These are phyloP conservation scores for Mustelus asterias DNA, from an alignment of 2,113 vertebrate species.

Conservation along the genomic window DNA sequence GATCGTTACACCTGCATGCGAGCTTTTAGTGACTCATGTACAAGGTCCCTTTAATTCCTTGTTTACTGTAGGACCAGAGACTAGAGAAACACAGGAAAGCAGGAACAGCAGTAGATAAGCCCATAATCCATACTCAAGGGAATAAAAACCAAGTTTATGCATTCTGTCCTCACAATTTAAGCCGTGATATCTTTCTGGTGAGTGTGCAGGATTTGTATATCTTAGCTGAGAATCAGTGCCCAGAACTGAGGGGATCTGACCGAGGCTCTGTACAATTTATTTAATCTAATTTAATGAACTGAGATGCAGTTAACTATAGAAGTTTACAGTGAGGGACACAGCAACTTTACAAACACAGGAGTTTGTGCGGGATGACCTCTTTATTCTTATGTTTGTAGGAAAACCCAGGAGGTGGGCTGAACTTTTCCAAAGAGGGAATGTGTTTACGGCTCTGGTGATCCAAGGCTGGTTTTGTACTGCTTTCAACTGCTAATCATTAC, in stretches of 20 bases:
- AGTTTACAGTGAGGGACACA: background rate
- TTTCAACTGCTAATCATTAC: constrained; percentile 24
- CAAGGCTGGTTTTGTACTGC: background rate
- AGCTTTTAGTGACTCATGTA: too few species aligned
- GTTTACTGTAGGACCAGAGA: too few species aligned
- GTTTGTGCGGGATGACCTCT: background rate
- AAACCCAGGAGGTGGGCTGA: background rate
- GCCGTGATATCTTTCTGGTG: background rate
- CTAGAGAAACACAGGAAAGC: too few species aligned
- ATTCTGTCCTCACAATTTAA: background rate
- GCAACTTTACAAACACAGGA: background rate
- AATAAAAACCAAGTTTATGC: background rate
- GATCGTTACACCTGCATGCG: too few species aligned
- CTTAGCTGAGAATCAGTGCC: background rate
- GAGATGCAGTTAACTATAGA: background rate
- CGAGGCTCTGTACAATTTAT: background rate
- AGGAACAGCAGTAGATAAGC: background rate
- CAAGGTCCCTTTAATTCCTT: too few species aligned
- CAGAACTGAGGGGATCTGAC: background rate
- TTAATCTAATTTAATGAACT: constrained; percentile 2
- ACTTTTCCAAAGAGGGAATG: background rate
- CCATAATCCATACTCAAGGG: background rate
- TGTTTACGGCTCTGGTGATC: background rate
- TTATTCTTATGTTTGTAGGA: background rate
- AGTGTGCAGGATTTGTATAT: background rate